These are phyloP conservation scores for Aphelenchoides bicaudatus DNA, from an alignment of 2,888 invertebrate genomes.

Conservation along the genomic window DNA sequence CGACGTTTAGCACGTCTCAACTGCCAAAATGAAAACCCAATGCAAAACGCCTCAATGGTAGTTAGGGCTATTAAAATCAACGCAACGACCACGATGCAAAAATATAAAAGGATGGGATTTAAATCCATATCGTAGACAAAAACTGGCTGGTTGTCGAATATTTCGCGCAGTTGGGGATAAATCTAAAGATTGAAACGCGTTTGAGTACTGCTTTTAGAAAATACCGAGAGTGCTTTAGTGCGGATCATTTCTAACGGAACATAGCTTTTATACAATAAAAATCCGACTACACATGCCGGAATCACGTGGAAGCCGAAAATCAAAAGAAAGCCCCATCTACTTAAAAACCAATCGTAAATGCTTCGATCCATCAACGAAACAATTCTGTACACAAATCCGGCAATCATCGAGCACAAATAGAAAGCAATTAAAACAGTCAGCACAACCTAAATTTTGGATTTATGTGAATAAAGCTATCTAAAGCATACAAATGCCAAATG, in stretches of 20 bases:
- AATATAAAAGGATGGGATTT: conserved; percentile 2
- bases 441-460: neutral
- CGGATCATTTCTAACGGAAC: neutral
- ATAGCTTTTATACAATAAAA: neutral
- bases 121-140: conserved; percentile 6
- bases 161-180: neutral
- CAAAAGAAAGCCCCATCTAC: neutral
- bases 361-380: neutral
- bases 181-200: neutral
- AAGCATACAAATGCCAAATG: neutral
- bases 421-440: neutral
- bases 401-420: conserved; percentile 12
- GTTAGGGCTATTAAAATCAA: neutral
- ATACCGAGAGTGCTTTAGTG: neutral
- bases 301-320: neutral
- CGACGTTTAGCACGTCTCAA: neutral
- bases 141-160: neutral
- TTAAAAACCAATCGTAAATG: neutral
- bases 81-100: neutral
- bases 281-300: neutral
- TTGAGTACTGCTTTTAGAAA: neutral
- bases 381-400: neutral
- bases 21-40: neutral
- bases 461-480: neutral
- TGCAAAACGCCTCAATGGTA: neutral